Base-by-base conservation (phyloP, 2,888 invertebrate species). In the Lithosia quadra region DNA sequence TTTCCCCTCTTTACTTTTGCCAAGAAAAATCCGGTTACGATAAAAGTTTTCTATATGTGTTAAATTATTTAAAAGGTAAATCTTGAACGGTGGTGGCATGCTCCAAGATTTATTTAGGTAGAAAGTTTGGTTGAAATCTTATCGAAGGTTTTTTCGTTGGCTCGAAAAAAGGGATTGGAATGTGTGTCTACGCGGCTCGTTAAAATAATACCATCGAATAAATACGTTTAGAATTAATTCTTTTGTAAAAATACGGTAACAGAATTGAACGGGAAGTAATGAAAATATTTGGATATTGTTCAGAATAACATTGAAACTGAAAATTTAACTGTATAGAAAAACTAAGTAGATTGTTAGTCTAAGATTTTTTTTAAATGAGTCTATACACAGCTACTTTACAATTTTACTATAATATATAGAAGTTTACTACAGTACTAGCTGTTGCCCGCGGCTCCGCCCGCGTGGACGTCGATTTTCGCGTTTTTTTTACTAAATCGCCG, bases 31-130 rank as follows among this genome's bases (percentile, higher is more conserved):
- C 39, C 49, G 21, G 59, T 66, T 57, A 64, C 57, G 62, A 58
- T 55, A 18, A 76, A 80, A 73, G 59, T 67, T 78, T 78, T 68
- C 67, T 68, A 49, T 33, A 67, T 39, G 33, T 65, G 63, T 72
- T 73, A 63, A 70, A 72, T 64, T 71, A 68, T 78, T 62, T 65
- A 68, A 56, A 73, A 67, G 65, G 68, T 43, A 63, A 62, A 63
- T 63, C 11, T 43, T 57, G 58, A 55, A 21, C 24, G 55, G 53
- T 21, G 22, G 55, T 67, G 60, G 67, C 43, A 65, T 69, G 24
- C 33, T 49, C 36, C 49, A 18, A 58, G 60, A 78, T 72, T 80
- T 75, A 75, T 77, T 69, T 68, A 60, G 34, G 24, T 21, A 57
- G 63, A 66, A 60, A 72, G 56, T 69, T 63, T 61, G 18, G 53